Percentiles rank a stretch among this genome's conserved stretches.
Evolutionary conservation across 2,113 vertebrate species (phyloP).

Genomic region (Echinops telfairi): DNA sequence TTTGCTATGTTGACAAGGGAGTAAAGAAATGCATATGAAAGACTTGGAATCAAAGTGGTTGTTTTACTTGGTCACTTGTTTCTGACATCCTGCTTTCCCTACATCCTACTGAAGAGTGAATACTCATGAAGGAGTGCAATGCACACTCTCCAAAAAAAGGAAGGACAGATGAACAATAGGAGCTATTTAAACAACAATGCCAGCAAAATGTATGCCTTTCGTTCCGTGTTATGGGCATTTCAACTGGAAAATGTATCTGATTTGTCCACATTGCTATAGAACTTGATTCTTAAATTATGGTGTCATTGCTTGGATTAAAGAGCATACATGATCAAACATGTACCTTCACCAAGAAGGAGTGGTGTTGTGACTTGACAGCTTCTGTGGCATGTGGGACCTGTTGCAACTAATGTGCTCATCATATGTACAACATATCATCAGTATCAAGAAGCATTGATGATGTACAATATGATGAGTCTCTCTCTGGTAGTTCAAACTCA

Average conservation of each 20-base stretch:
- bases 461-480: background rate
- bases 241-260: background rate
- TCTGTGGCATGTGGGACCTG: background rate
- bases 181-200: background rate
- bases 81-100: background rate
- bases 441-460: background rate
- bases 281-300: background rate
- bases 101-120: accelerated
- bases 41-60: background rate
- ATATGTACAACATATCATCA: background rate
- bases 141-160: background rate
- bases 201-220: background rate
- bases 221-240: background rate
- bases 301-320: background rate
- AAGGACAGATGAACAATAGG: background rate
- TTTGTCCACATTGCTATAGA: background rate
- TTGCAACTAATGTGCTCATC: background rate
- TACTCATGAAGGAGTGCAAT: background rate
- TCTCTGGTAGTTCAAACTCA: background rate
- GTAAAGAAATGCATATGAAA: background rate
- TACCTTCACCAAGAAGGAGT: background rate
- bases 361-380: background rate
- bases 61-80: background rate
- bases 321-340: background rate
- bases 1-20: background rate